Percentiles rank a stretch among this genome's conserved stretches.
phyloP scores from a whole-genome alignment of 2,113 vertebrate genomes.

The Caracal caracal region DNA sequence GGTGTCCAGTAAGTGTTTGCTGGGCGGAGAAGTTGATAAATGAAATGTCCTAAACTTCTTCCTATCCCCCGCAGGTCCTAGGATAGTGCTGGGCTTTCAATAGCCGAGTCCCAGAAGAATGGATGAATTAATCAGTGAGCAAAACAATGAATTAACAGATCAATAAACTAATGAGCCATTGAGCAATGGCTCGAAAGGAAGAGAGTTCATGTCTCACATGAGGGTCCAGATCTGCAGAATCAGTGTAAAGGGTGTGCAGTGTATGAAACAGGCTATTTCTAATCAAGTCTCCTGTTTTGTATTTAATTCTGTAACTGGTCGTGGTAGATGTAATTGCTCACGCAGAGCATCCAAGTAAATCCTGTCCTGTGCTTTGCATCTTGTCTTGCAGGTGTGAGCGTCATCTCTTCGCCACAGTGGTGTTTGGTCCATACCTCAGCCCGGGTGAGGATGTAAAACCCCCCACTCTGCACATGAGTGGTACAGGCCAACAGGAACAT shows the following conservation, averaged over 20 bases:
- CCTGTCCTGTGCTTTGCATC: slow-evolving; percentile 38
- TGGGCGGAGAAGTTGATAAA: background rate
- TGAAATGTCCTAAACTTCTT: background rate
- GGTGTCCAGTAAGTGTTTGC: background rate
- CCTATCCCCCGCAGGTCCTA: background rate
- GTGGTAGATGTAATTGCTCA: background rate
- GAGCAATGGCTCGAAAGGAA: background rate
- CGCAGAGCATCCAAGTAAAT: background rate
- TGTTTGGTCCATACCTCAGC: slow-evolving; percentile 64
- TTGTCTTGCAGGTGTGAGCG: slow-evolving; percentile 80
- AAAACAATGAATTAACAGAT: slow-evolving; percentile 31
- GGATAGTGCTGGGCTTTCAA: background rate
- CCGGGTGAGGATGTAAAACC: slow-evolving; percentile 82
- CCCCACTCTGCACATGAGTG: slow-evolving; percentile 44
- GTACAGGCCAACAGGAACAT: slow-evolving; percentile 71
- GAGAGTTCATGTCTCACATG: background rate
- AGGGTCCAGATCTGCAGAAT: background rate
- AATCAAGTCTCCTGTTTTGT: background rate
- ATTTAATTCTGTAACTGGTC: background rate
- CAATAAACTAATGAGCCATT: background rate
- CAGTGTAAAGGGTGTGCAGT: background rate
- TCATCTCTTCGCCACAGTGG: slow-evolving; percentile 59
- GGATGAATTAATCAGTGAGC: background rate
- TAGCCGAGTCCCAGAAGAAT: background rate
- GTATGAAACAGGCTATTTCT: background rate